phyloP scores from a whole-genome alignment of 2,113 vertebrate species.

The Lepus timidus region DNA sequence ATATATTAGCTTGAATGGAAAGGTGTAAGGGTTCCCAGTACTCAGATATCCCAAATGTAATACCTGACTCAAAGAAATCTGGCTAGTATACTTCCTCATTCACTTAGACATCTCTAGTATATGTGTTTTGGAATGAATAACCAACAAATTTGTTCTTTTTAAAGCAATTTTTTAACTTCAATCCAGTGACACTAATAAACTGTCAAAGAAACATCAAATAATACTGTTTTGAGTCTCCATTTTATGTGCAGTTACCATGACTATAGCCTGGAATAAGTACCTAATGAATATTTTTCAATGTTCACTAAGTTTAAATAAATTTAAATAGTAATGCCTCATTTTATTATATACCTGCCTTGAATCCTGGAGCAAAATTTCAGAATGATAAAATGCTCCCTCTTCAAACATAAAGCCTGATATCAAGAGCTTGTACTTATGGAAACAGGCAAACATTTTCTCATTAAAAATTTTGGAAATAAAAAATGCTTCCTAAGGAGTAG shows the following conservation, averaged over 20 bases:
- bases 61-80: not conserved
- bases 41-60: not conserved
- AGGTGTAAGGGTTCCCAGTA: not conserved
- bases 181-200: not conserved
- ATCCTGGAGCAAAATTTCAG: conserved; percentile 35
- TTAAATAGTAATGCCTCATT: conserved; percentile 46
- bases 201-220: conserved; percentile 33
- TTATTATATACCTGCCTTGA: conserved; percentile 20
- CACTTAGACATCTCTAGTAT: not conserved
- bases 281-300: not conserved
- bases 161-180: not conserved
- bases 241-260: not conserved
- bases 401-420: no score
- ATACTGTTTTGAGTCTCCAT: conserved; percentile 32
- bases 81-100: not conserved
- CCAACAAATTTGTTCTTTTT: not conserved
- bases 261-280: not conserved
- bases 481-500: not conserved
- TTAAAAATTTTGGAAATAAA: no score
- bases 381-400: not conserved
- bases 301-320: not conserved
- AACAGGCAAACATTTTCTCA: no score
- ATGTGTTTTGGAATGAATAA: not conserved
- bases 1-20: not conserved
- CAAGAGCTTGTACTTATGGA: no score